A percentile compares a stretch with the other conserved stretches of the same genome.
Evolutionary conservation across 1,140 invertebrate species (phyloP).

Genomic region (Drosophila elegans): DNA sequence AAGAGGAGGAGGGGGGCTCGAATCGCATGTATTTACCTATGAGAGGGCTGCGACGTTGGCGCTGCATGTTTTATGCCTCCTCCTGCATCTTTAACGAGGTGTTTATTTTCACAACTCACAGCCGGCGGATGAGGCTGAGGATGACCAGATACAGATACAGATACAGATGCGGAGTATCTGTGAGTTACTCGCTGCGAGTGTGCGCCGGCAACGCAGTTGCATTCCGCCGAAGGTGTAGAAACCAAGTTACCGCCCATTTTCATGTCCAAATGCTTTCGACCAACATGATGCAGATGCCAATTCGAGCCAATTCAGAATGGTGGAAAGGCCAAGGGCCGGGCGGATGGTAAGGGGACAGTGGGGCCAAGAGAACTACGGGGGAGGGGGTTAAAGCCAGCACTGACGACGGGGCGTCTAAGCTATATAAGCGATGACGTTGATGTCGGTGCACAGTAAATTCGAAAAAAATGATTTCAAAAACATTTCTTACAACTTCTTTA

Average conservation of each 20-base stretch:
- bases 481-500: too few relatives aligned
- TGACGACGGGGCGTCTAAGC: conserved; percentile 78
- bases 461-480: too few relatives aligned
- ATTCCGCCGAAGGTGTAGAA: conserved; percentile 74
- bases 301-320: conserved; percentile 57
- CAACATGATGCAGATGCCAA: conserved; percentile 79
- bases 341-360: background rate
- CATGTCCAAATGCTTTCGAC: conserved; percentile 57
- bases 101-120: conserved; percentile 84
- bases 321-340: conserved; percentile 2
- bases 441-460: conserved; percentile 43
- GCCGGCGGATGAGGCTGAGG: conserved; percentile 40
- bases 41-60: conserved; percentile 64
- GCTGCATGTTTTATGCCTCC: conserved; percentile 81
- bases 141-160: conserved; percentile 23
- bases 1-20: conserved; percentile 20
- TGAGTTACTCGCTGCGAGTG: conserved; percentile 17
- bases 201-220: conserved; percentile 41
- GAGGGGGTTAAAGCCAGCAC: conserved; percentile 21
- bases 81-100: conserved; percentile 83
- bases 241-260: conserved; percentile 79
- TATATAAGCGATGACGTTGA: conserved; percentile 74
- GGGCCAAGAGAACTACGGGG: background rate
- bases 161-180: conserved; percentile 20
- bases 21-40: conserved; percentile 66